Conservation (phyloP, 2,797 vertebrate genomes). For the Bradypodion pumilum region DNA sequence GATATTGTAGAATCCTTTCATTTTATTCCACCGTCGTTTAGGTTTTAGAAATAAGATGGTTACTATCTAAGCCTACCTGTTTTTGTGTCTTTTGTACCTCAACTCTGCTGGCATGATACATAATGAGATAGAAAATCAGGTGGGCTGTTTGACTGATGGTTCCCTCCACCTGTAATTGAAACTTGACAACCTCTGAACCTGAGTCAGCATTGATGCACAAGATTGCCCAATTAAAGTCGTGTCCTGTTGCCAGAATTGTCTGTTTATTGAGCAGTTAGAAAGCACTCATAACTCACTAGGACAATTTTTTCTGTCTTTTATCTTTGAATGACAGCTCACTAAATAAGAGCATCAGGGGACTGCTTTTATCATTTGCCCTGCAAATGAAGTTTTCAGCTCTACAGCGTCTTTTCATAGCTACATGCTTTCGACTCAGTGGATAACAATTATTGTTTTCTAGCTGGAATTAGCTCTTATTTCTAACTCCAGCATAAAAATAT, state of each 20-base stretch:
- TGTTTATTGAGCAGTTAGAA: constrained; percentile 38
- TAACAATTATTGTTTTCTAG: neutral
- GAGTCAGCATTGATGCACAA: constrained; percentile 36
- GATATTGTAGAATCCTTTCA: constrained; percentile 30
- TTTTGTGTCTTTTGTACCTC: neutral
- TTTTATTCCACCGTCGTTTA: constrained; percentile 7
- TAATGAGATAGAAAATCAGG: constrained; percentile 41
- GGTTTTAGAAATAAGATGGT: constrained; percentile 32
- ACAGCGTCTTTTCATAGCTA: constrained; percentile 20
- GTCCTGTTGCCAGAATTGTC: constrained; percentile 41
- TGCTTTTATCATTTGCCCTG: constrained; percentile 27
- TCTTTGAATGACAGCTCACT: constrained; percentile 45
- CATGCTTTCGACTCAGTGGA: neutral
- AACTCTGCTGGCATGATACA: neutral
- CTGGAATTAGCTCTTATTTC: neutral
- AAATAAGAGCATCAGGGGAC: constrained; percentile 32
- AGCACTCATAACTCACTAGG: constrained; percentile 23
- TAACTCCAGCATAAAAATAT: neutral
- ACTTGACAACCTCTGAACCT: constrained; percentile 35
- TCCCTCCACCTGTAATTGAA: constrained; percentile 24
- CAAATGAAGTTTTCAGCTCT: constrained; percentile 29
- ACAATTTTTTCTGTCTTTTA: constrained; percentile 47
- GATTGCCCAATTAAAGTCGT: constrained; percentile 37
- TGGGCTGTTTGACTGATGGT: constrained; percentile 18
- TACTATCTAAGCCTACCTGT: neutral